Percentiles rank a stretch among this genome's conserved stretches.
phyloP scores from a whole-genome alignment of 2,888 invertebrate species.

The Epinotia bilunana region DNA sequence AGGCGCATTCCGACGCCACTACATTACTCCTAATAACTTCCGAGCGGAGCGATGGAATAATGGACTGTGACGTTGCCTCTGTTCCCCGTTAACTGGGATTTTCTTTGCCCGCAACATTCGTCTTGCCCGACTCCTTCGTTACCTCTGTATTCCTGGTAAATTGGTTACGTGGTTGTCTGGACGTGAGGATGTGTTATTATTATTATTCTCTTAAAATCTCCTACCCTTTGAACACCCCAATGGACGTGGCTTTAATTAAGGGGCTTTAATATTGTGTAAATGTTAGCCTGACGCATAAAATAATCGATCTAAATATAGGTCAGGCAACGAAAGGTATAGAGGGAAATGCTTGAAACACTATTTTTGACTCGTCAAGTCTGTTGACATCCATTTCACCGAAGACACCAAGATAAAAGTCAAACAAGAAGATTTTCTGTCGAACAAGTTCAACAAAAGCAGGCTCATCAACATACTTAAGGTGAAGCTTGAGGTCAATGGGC shows the following conservation, averaged over 20 bases:
- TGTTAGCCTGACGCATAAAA: too few relatives aligned
- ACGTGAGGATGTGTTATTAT: background rate
- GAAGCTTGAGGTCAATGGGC: too few relatives aligned
- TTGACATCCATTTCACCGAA: too few relatives aligned
- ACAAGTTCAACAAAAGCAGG: too few relatives aligned
- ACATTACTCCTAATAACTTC: constrained; percentile 75
- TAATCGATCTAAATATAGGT: too few relatives aligned
- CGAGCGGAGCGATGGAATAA: constrained; percentile 65
- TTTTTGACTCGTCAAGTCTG: too few relatives aligned
- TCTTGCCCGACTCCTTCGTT: constrained; percentile 27
- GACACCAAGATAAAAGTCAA: too few relatives aligned
- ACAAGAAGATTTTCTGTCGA: too few relatives aligned
- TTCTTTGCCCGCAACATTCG: constrained; percentile 35
- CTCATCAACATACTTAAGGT: too few relatives aligned
- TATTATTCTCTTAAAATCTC: background rate
- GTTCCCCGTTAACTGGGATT: constrained; percentile 60
- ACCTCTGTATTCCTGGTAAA: constrained; percentile 14
- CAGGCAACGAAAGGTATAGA: too few relatives aligned
- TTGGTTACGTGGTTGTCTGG: background rate
- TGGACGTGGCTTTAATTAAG: background rate
- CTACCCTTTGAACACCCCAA: background rate
- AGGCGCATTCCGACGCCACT: constrained; percentile 62
- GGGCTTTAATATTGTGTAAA: too few relatives aligned
- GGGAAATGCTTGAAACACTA: too few relatives aligned
- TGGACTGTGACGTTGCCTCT: constrained; percentile 62